Evolutionary conservation across 2,113 vertebrate species (phyloP).

Genomic region (Grantiella picta): DNA sequence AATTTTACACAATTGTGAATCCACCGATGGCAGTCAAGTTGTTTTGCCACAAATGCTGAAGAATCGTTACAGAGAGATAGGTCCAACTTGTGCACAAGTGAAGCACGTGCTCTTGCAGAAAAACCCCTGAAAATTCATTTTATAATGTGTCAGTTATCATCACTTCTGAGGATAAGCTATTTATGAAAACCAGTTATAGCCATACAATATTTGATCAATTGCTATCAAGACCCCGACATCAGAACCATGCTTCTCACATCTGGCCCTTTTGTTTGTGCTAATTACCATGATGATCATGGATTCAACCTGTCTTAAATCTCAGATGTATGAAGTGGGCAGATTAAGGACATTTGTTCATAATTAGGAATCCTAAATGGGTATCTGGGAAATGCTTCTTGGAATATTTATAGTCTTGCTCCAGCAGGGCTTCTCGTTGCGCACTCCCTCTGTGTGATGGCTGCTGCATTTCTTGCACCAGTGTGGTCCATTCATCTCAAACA

Average conservation of each 20-base stretch:
- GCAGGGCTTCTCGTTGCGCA: not conserved
- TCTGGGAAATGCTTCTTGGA: not conserved
- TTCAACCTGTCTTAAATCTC: slow-evolving; percentile 28
- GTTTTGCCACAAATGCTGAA: not conserved
- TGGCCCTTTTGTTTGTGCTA: slow-evolving; percentile 38
- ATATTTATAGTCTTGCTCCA: not conserved
- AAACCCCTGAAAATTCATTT: not conserved
- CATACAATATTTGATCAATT: not conserved
- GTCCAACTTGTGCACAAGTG: not conserved
- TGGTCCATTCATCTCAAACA: not conserved
- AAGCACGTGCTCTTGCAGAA: not conserved
- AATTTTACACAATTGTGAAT: slow-evolving; percentile 17
- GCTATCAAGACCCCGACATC: not conserved
- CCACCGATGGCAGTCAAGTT: not conserved
- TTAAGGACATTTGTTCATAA: slow-evolving; percentile 45
- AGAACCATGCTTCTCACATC: slow-evolving; percentile 12
- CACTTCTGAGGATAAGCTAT: not conserved
- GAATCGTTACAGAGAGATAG: not conserved
- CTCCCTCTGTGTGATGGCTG: not conserved
- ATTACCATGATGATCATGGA: not conserved
- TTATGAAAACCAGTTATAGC: not conserved
- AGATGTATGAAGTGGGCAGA: not conserved
- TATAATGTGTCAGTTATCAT: not conserved
- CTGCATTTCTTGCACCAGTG: not conserved
- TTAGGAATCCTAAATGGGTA: slow-evolving; percentile 31